phyloP scores from a whole-genome alignment of 1,140 invertebrate genomes.

The Drosophila melanica region DNA sequence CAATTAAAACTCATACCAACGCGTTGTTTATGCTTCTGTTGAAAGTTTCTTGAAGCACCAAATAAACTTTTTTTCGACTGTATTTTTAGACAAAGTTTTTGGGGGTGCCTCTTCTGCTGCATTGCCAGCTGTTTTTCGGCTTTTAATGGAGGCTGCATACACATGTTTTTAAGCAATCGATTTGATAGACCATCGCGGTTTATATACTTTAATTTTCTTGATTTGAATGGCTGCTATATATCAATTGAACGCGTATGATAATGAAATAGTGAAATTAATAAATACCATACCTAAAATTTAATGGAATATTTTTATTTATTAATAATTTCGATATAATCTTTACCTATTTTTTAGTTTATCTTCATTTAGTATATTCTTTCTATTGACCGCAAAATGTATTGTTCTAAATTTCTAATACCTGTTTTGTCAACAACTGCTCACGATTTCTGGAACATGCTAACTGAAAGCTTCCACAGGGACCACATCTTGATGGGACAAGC shows the following conservation, averaged over 20 bases:
- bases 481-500: conserved; percentile 14
- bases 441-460: conserved; percentile 58
- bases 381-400: background rate
- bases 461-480: conserved; percentile 33
- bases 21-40: conserved; percentile 71
- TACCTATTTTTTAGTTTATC: too few relatives aligned
- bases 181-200: background rate
- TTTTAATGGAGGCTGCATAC: background rate
- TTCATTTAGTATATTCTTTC: too few relatives aligned
- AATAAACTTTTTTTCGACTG: conserved; percentile 14
- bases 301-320: too few relatives aligned
- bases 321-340: too few relatives aligned
- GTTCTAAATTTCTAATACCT: background rate
- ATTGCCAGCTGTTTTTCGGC: background rate
- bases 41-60: conserved; percentile 60
- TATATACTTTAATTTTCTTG: background rate
- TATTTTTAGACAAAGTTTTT: conserved; percentile 41
- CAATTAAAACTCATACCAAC: conserved; percentile 50
- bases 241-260: background rate
- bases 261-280: too few relatives aligned
- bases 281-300: too few relatives aligned
- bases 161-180: background rate
- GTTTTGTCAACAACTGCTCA: conserved; percentile 30
- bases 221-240: background rate
- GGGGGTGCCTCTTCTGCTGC: conserved; percentile 1